Evolutionary conservation across 2,888 invertebrate species (phyloP).

Genomic region (Erebia palarica): DNA sequence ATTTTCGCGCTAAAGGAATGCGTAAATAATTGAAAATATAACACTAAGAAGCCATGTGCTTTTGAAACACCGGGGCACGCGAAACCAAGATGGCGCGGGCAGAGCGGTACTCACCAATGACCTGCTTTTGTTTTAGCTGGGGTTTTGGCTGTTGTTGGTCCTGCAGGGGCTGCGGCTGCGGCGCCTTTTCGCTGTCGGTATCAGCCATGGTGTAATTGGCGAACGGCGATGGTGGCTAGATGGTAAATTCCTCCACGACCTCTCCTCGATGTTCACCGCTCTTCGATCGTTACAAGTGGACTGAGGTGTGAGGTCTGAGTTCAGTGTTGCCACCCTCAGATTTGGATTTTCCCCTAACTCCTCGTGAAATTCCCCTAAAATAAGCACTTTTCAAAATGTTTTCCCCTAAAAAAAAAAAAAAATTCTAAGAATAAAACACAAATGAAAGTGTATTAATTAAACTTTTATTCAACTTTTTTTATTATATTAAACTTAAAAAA

Average conservation of each 20-base stretch:
- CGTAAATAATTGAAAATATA: conserved; percentile 21
- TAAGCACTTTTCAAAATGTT: too few relatives aligned
- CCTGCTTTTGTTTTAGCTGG: conserved; percentile 87
- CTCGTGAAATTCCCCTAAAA: too few relatives aligned
- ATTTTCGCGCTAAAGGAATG: conserved; percentile 14
- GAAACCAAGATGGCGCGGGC: conserved; percentile 74
- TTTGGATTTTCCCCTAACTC: too few relatives aligned
- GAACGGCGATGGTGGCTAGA: conserved; percentile 88
- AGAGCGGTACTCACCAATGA: conserved; percentile 88
- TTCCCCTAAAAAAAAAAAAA: too few relatives aligned
- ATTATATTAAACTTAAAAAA: too few relatives aligned
- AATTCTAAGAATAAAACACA: too few relatives aligned
- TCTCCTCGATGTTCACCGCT: conserved; percentile 88
- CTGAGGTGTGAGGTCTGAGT: conserved; percentile 35
- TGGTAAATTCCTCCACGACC: conserved; percentile 89
- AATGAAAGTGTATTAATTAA: too few relatives aligned
- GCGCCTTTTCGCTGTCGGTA: conserved; percentile 96
- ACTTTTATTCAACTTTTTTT: too few relatives aligned
- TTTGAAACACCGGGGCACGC: conserved; percentile 63
- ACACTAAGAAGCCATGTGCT: conserved; percentile 65
- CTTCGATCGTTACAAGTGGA: conserved; percentile 77
- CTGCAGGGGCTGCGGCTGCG: conserved; percentile 85
- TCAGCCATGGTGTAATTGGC: conserved; percentile 96
- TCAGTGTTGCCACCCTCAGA: too few relatives aligned
- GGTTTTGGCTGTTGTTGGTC: too few relatives aligned